Conservation (phyloP, 1,140 invertebrate species). For the Anoplolepis gracilipes region DNA sequence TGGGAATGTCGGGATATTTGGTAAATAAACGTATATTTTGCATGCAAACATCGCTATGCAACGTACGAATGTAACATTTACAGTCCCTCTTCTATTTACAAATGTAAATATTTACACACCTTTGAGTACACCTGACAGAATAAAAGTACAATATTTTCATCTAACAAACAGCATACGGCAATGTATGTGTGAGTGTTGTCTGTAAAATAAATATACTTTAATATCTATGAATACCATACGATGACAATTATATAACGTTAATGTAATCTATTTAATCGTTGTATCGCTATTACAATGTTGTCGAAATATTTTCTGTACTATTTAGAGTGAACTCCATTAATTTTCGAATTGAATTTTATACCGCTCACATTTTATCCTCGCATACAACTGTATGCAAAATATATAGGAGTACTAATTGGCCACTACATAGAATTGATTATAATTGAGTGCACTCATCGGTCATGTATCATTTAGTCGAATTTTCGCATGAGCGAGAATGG, state of each 20-base stretch:
- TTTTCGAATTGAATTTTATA: constrained; percentile 44
- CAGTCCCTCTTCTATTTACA: constrained; percentile 50
- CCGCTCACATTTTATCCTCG: not conserved
- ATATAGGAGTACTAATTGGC: constrained; percentile 18
- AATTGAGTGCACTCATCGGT: not conserved
- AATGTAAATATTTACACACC: constrained; percentile 51
- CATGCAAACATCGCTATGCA: constrained; percentile 31
- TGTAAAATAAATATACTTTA: constrained; percentile 18
- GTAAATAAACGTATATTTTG: constrained; percentile 55
- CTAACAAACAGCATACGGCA: constrained; percentile 30
- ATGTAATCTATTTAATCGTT: constrained; percentile 55
- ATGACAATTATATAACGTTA: constrained; percentile 43
- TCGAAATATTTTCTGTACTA: constrained; percentile 45
- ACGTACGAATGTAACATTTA: constrained; percentile 37
- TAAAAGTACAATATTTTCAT: constrained; percentile 57
- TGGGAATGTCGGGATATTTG: constrained; percentile 52
- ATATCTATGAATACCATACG: not conserved
- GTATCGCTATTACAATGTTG: constrained; percentile 41
- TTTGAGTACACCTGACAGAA: constrained; percentile 47
- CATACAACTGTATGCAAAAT: not conserved
- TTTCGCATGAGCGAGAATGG: not conserved
- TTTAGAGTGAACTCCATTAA: constrained; percentile 44
- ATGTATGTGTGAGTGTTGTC: not conserved
- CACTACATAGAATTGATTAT: constrained; percentile 22
- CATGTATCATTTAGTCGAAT: not conserved